Evolutionary conservation across 2,113 vertebrate species (phyloP).

Genomic region (Petroica traversi): DNA sequence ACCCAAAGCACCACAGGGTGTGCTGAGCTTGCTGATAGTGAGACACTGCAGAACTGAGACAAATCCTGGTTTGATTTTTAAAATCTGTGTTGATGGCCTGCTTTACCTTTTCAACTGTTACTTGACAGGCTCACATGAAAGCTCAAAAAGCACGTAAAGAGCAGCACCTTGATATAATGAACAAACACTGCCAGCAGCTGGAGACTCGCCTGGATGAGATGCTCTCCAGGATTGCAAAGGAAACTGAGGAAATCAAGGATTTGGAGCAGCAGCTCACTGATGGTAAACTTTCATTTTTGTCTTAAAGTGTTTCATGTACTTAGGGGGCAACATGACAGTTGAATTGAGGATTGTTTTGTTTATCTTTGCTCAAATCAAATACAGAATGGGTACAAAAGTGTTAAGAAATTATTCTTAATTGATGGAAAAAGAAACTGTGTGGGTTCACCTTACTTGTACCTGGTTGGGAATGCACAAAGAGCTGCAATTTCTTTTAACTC

Average conservation of each 20-base stretch:
- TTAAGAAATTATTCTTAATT: neutral
- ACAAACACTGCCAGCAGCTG: constrained; percentile 77
- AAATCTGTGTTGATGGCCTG: neutral
- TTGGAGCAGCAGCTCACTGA: constrained; percentile 94
- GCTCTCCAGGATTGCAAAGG: constrained; percentile 86
- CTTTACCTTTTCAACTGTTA: neutral
- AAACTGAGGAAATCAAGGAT: constrained; percentile 92
- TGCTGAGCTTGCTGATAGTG: neutral
- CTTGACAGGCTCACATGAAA: constrained; percentile 78
- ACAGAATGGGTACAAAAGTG: neutral
- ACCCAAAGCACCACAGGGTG: neutral
- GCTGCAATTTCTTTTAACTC: neutral
- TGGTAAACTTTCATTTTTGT: constrained; percentile 61
- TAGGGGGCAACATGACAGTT: neutral
- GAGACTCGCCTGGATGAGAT: constrained; percentile 85
- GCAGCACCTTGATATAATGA: constrained; percentile 84
- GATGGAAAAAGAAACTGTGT: neutral
- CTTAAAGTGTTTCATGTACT: neutral
- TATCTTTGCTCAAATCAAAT: neutral
- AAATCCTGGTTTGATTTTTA: neutral
- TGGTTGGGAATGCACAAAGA: neutral
- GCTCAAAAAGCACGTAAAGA: constrained; percentile 75
- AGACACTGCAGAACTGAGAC: neutral
- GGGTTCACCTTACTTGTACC: neutral
- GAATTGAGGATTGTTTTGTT: neutral